Base-by-base conservation (phyloP, 1,140 invertebrate species). In the Conus ventricosus region DNA sequence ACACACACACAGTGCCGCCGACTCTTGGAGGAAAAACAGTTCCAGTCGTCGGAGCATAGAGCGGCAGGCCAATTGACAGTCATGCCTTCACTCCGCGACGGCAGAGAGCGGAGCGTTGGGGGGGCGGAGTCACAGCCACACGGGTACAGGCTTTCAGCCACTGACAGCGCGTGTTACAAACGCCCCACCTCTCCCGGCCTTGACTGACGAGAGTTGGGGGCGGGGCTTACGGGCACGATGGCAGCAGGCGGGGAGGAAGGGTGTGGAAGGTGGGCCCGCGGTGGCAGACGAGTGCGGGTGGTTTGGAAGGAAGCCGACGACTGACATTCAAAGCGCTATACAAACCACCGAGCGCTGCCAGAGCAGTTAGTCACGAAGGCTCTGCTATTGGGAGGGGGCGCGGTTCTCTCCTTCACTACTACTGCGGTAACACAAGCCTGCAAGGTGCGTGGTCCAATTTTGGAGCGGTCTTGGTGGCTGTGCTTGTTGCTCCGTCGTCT, bases 301-400 rank as follows among this genome's bases (percentile, higher is more conserved):
- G 11, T 71, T 71, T 20, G 67, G 17, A 71, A 71, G 67, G 23
- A 71, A 71, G 23, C 17, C 13, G 67, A 71, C 67, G 23, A 71
- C 67, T 71, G 82, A 7, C 71, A 80, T 78, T 55, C 20, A 87
- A 27, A 54, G 27, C 39, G 75, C 85, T 87, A 87, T 87, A 87
- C 85, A 87, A 87, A 39, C 63, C 71, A 17, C 51, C 13, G 54
- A 78, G 71, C 71, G 7, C 54, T 57, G 75, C 53, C 71, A 57
- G 71, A 57, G 39, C n/a, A 57, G 76, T 87, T 87, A 87, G 76
- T 87, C 71, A 87, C 75, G 25, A 51, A 39, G 71, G 39, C 20
- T 53, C 53, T 80, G 85, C 53, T 53, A 78, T 8, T 54, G 85
- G 6, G 53, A 54, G 75, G 71, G 85, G 85, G 85, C 85, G 85